Evolutionary conservation across 1,140 invertebrate genomes (phyloP).

Genomic region (Andricus grossulariae): DNA sequence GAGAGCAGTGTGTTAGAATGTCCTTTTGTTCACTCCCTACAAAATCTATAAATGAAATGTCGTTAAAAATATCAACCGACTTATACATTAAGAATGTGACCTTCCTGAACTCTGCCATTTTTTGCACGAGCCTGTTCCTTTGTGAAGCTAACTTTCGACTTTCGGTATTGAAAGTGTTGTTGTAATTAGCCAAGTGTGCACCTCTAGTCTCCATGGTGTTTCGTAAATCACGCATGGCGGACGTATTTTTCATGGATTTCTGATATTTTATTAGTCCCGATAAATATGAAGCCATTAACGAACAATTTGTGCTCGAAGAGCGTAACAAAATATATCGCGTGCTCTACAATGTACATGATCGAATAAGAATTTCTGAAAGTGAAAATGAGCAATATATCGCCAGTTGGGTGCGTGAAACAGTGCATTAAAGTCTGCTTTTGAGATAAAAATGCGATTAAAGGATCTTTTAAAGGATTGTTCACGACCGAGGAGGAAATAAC

Average conservation of each 20-base stretch:
- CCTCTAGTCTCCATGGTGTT: constrained; percentile 9
- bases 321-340: constrained; percentile 22
- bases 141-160: too few relatives aligned
- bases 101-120: too few relatives aligned
- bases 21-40: too few relatives aligned
- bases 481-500: too few relatives aligned
- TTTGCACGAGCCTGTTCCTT: too few relatives aligned
- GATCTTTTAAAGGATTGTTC: too few relatives aligned
- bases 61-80: too few relatives aligned
- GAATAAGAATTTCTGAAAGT: neutral
- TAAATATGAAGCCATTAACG: constrained; percentile 25
- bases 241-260: constrained; percentile 3
- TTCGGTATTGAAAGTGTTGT: constrained; percentile 5
- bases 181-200: neutral
- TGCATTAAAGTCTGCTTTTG: neutral
- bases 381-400: neutral
- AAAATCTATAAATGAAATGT: too few relatives aligned
- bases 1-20: too few relatives aligned
- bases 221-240: constrained; percentile 24
- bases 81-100: too few relatives aligned
- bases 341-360: neutral
- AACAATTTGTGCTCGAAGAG: constrained; percentile 26
- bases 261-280: constrained; percentile 11
- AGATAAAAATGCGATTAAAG: too few relatives aligned
- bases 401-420: neutral